Evolutionary conservation across 2,888 invertebrate genomes (phyloP), one percentile per base, ranked within the genome.

Genomic region (Caenorhabditis sp.): DNA sequence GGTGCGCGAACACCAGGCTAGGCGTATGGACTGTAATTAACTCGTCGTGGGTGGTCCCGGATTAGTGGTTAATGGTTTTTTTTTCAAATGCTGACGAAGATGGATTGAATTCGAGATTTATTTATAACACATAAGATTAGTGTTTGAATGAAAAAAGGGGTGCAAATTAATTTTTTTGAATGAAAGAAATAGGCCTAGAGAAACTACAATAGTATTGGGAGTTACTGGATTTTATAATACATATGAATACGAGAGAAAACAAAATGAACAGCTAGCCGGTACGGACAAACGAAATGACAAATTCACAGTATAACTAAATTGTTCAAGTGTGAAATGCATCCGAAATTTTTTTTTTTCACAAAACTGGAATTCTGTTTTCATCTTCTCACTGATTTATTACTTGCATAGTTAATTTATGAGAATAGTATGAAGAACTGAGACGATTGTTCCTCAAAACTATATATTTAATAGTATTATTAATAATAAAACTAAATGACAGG

Each of bases 1-100:
- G 53, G 53, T 53, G 53, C 53, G 53, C 53, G 53, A 53, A 53
- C 53, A 53, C 53, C 8, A 20, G 50, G 31, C 31, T 10, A 31
- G 31, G 31, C 31, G 31, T 31, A 31, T 31, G 31, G 31, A 43
- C 43, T 43, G 43, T 43, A 43, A 43, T 43, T 43, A 43, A 43
- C 5, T 43, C 43, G 43, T 43, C 10, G 43, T 43, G 43, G 43
- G 43, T 43, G 43, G 43, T 43, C 43, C 43, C 12, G 43, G 43
- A 43, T 43, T 43, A 43, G 43, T 43, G 43, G 43, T 10, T 43
- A 43, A 43, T 43, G 43, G 5, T 43, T 43, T 43, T 43, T 43
- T 17, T 10, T 43, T 10, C 43, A 3, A 2, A 43, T 31, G 31
- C 10, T 43, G 43, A 43, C 43, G 43, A 43, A 43, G 43, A 43